A percentile compares a stretch with the other conserved stretches of the same genome.
Conservation (phyloP, 2,797 vertebrate species). For the Sparidentex hasta region DNA sequence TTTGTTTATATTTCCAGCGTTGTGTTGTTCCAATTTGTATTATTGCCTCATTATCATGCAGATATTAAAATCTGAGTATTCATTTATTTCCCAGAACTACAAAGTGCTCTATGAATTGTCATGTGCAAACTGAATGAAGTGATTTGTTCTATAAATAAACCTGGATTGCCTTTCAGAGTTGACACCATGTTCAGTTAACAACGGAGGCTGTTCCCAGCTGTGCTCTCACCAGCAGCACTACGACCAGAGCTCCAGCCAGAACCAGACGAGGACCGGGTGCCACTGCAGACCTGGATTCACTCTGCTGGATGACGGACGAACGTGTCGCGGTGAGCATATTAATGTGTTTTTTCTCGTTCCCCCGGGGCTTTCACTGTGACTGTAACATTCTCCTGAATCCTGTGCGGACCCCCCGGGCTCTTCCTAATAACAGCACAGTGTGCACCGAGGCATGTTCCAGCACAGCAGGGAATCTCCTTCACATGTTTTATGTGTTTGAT, state of each 20-base stretch:
- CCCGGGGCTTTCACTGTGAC: background rate
- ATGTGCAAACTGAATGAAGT: too few species aligned
- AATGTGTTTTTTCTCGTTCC: background rate
- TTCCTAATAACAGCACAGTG: constrained; percentile 26
- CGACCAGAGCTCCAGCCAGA: constrained; percentile 58
- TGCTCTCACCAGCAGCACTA: constrained; percentile 62
- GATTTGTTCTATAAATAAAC: too few species aligned
- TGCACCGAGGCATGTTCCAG: constrained; percentile 49
- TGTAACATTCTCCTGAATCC: constrained; percentile 26
- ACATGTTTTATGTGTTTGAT: constrained; percentile 44
- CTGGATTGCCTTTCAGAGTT: constrained; percentile 48
- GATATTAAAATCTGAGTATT: too few species aligned
- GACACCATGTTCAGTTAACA: constrained; percentile 73
- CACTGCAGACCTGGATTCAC: constrained; percentile 74
- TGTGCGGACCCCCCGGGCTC: background rate
- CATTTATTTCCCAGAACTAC: too few species aligned
- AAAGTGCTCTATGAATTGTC: too few species aligned
- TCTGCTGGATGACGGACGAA: constrained; percentile 71
- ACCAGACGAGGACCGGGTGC: constrained; percentile 56
- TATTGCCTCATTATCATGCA: too few species aligned
- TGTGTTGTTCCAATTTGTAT: too few species aligned
- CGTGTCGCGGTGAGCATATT: constrained; percentile 71
- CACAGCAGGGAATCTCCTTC: constrained; percentile 42
- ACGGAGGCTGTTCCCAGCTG: constrained; percentile 80
- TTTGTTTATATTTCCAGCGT: too few species aligned